Evolutionary conservation across 1,140 invertebrate species (phyloP), one percentile per base, ranked within the genome.

Genomic region (Temnothorax curvispinosus): DNA sequence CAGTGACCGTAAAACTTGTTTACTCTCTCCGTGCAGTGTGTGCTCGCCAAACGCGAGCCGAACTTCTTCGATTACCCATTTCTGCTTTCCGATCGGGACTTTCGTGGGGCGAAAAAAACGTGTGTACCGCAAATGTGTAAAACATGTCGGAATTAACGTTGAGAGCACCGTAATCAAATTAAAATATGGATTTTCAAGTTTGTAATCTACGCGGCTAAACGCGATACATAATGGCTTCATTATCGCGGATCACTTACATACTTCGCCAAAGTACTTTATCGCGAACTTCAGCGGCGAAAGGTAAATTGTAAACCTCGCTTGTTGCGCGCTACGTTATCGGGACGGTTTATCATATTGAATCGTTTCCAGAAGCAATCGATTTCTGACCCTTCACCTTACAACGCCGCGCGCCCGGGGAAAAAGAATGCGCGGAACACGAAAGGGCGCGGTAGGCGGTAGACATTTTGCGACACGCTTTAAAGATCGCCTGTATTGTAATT

Each of bases 331-430:
- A 58, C 54, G 69, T 62, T 84, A 75, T 84, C 54, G 8, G 27
- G 69, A n/a, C 32, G 80, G 80, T 50, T 84, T 84, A 84, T 84
- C 80, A 84, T 62, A 75, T 84, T 64, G 78, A 71, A 84, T 84
- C 69, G 80, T 69, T 81, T 81, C 52, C 38, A 56, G 44, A 50
- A 71, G 78, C 32, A 74, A 84, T 84, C 69, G 69, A 84, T 84
- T 75, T 82, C 41, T 75, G 69, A 75, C 80, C 69, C 80, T 35
- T 84, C 69, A 50, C 80, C 80, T 84, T 75, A 82, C 27, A 27
- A 27, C 27, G 47, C 21, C 54, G 41, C 69, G 41, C 32, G 3
- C 13, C 13, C 50, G 11, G 54, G 18, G 65, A 47, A 47, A 69
- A 82, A 74, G 52, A 82, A 82, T 27, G 27, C 44, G 67, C 18